Conservation (phyloP, 1,140 invertebrate species). For the Leptopilina boulardi region DNA sequence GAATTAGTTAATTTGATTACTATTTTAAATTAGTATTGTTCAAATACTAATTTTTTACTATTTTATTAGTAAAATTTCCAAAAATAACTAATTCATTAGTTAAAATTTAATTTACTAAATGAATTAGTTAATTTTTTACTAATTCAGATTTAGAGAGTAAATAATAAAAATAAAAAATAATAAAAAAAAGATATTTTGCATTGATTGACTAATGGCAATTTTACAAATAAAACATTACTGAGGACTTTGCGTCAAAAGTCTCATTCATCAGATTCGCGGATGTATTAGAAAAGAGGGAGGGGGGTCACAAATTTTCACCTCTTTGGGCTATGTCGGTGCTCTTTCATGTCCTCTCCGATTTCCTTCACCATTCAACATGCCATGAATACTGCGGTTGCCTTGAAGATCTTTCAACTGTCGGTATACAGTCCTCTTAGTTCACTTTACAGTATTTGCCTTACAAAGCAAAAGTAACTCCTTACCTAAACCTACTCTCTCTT, state of each 20-base stretch:
- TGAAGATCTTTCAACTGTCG: constrained; percentile 2
- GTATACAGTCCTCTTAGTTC: not conserved
- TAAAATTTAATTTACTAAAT: no score
- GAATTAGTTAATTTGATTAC: no score
- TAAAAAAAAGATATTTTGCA: not conserved
- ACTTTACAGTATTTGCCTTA: not conserved
- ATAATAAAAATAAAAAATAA: no score
- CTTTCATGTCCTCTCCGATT: constrained; percentile 2
- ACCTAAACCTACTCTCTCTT: not conserved
- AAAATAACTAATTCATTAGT: no score
- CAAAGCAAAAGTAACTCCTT: constrained; percentile 13
- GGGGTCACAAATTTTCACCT: not conserved
- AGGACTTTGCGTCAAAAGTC: not conserved
- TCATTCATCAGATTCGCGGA: not conserved
- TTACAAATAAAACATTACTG: not conserved
- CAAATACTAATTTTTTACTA: no score
- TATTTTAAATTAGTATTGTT: no score
- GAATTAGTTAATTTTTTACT: no score
- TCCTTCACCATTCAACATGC: not conserved
- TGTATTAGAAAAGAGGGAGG: no score
- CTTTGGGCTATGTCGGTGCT: not conserved
- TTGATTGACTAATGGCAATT: constrained; percentile 8
- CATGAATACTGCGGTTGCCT: constrained; percentile 2
- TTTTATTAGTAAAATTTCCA: no score
- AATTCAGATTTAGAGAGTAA: no score